Percentiles rank a stretch among this genome's conserved stretches.
phyloP scores from a whole-genome alignment of 2,113 vertebrate species.

The Calcarius ornatus region DNA sequence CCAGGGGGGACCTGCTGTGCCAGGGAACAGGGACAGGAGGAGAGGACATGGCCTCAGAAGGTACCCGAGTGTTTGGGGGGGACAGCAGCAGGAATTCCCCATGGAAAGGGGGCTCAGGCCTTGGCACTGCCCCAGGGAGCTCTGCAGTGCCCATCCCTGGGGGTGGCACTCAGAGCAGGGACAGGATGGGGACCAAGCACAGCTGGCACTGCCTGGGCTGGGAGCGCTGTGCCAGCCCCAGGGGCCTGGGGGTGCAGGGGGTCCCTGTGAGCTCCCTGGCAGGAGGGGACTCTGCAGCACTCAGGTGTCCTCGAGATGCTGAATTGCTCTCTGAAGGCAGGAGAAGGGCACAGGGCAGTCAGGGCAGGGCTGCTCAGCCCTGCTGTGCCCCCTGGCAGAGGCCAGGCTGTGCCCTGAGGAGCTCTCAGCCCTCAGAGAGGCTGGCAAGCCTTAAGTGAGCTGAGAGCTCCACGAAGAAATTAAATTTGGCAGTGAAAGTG shows the following conservation, averaged over 20 bases:
- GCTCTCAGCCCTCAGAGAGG: background rate
- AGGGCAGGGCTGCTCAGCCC: background rate
- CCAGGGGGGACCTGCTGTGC: background rate
- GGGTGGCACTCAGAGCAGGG: rapidly evolving
- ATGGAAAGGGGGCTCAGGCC: rapidly evolving
- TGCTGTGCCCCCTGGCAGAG: background rate
- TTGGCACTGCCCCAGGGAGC: background rate
- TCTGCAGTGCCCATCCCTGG: background rate
- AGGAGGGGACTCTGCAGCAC: background rate
- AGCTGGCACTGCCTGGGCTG: rapidly evolving
- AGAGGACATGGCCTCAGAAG: background rate
- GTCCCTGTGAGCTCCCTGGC: background rate
- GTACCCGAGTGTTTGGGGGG: rapidly evolving
- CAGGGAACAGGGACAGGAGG: background rate
- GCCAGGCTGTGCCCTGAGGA: background rate
- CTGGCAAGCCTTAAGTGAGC: background rate
- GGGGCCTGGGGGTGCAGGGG: rapidly evolving
- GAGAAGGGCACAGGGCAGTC: rapidly evolving
- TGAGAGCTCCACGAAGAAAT: background rate
- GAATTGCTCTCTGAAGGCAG: background rate
- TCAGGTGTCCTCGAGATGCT: rapidly evolving
- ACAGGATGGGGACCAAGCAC: too few species aligned
- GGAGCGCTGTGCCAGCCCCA: background rate
- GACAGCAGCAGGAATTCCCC: background rate
- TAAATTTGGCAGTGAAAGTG: slow-evolving; percentile 28